phyloP scores from a whole-genome alignment of 2,113 vertebrate genomes.

The Ariopsis seemanni region DNA sequence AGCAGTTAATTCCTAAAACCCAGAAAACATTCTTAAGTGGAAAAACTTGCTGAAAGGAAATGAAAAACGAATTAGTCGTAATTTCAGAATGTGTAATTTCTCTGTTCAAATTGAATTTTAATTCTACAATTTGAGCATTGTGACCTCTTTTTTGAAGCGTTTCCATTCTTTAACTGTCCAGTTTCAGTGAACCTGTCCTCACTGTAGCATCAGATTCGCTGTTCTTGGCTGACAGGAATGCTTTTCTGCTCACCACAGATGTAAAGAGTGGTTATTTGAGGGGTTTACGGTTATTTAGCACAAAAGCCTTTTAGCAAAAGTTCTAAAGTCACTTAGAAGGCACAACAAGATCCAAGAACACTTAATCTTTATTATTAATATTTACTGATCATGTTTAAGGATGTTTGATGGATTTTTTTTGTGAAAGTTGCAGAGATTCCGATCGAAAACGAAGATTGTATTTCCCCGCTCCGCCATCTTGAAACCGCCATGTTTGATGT shows the following conservation, averaged over 20 bases:
- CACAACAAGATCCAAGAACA: too few relatives aligned
- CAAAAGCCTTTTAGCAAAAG: too few relatives aligned
- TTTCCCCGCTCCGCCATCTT: too few relatives aligned
- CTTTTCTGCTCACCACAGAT: background rate
- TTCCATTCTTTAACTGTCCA: background rate
- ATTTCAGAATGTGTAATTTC: background rate
- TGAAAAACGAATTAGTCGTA: background rate
- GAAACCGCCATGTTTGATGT: too few relatives aligned
- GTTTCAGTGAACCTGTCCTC: background rate
- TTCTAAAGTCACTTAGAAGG: too few relatives aligned
- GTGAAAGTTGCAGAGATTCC: too few relatives aligned
- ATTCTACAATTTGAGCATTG: background rate
- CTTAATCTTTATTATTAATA: too few relatives aligned
- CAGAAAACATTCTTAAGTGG: background rate
- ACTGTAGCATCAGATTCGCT: background rate
- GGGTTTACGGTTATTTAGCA: too few relatives aligned
- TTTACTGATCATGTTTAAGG: too few relatives aligned
- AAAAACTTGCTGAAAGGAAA: background rate
- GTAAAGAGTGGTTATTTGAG: background rate
- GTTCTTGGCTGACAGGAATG: background rate
- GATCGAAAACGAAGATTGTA: too few relatives aligned
- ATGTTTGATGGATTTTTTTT: too few relatives aligned
- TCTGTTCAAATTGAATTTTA: background rate
- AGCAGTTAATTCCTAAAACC: background rate
- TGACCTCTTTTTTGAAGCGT: too few relatives aligned